Percentiles rank a stretch among this genome's conserved stretches.
Evolutionary conservation across 2,888 invertebrate genomes (phyloP).

Genomic region (Flexamia atlantica): DNA sequence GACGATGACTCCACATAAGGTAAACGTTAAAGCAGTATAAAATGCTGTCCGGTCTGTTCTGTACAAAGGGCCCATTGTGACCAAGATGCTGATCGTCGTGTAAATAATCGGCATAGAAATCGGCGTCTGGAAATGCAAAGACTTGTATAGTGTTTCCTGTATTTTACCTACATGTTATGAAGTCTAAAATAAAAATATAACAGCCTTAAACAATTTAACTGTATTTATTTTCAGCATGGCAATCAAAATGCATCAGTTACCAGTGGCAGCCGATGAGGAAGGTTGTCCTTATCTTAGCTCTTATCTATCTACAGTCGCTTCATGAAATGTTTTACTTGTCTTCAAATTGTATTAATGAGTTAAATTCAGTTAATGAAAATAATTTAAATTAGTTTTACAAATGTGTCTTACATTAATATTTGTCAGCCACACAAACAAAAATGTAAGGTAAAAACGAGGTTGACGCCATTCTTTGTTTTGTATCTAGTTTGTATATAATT

Average conservation of each 20-base stretch:
- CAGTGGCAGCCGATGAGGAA: not conserved
- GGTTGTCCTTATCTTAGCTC: not conserved
- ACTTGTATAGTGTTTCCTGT: no score
- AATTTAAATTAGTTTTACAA: not conserved
- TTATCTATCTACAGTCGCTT: not conserved
- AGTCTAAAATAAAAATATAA: no score
- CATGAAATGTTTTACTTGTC: not conserved
- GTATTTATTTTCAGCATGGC: no score
- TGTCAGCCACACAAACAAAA: not conserved
- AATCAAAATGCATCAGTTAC: no score
- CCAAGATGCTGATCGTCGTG: not conserved
- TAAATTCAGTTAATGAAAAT: not conserved
- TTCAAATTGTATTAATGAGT: not conserved
- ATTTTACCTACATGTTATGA: no score
- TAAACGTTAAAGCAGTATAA: not conserved
- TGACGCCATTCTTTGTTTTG: no score
- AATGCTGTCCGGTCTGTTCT: not conserved
- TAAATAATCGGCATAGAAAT: not conserved
- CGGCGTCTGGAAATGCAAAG: not conserved
- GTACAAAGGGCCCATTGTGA: not conserved
- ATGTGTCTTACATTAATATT: not conserved
- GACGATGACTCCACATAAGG: not conserved
- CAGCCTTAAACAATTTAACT: no score
- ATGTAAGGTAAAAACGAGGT: no score
- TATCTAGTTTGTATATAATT: no score